Evolutionary conservation across 2,113 vertebrate species (phyloP).

Genomic region (Holacanthus passer): DNA sequence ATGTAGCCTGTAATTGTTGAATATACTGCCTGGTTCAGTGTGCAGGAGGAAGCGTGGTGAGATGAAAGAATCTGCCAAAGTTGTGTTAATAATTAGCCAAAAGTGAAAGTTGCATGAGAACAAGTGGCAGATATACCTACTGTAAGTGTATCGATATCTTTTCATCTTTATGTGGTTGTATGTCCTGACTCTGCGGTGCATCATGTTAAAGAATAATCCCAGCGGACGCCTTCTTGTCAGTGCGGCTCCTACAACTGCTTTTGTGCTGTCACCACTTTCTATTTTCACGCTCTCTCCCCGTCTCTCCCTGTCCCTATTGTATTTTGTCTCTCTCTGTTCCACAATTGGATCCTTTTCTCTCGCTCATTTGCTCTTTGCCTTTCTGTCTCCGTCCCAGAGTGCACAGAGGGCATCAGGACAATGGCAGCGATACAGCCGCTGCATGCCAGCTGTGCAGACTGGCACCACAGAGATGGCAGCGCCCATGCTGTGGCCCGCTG

Average conservation of each 20-base stretch:
- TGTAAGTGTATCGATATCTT: slow-evolving; percentile 63
- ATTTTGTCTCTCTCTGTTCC: slow-evolving; percentile 53
- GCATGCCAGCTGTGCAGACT: slow-evolving; percentile 66
- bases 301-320: slow-evolving; percentile 75
- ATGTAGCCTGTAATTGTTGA: background rate
- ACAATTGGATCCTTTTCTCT: slow-evolving; percentile 71
- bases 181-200: slow-evolving; percentile 69
- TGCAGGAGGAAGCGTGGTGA: background rate
- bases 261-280: slow-evolving; percentile 46
- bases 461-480: slow-evolving; percentile 63
- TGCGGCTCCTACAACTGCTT: slow-evolving; percentile 46
- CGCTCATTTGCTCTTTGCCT: slow-evolving; percentile 51
- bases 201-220: slow-evolving; percentile 44
- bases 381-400: slow-evolving; percentile 54
- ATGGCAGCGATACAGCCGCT: slow-evolving; percentile 63
- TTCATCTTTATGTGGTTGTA: slow-evolving; percentile 68
- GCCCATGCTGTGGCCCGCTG: slow-evolving; percentile 42
- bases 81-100: background rate
- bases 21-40: slow-evolving; percentile 14
- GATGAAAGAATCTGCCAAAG: slow-evolving; percentile 2
- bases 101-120: slow-evolving; percentile 15
- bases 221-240: background rate
- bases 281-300: slow-evolving; percentile 44
- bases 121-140: slow-evolving; percentile 65
- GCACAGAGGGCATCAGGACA: slow-evolving; percentile 74